These are phyloP conservation scores for Scomber colias DNA, from an alignment of 2,113 vertebrate genomes.

Conservation along the genomic window DNA sequence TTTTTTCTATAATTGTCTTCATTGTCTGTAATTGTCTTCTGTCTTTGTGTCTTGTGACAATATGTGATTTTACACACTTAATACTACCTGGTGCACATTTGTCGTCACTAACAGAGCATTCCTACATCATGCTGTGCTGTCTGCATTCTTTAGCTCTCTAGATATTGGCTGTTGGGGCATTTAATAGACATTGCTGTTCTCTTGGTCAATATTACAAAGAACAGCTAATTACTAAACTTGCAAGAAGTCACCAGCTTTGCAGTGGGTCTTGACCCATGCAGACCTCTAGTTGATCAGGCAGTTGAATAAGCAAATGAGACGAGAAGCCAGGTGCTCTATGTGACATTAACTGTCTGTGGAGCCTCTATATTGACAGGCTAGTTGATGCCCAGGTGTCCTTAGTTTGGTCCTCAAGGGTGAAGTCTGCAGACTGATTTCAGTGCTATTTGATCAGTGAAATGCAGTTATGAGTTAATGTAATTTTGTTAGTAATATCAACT, in stretches of 20 bases:
- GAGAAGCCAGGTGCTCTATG: not conserved
- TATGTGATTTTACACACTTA: too few species aligned
- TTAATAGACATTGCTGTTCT: constrained; percentile 2
- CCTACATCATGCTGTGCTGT: constrained; percentile 26
- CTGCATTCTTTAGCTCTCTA: constrained; percentile 25
- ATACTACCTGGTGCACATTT: constrained; percentile 32
- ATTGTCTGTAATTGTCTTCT: not conserved
- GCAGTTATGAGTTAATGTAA: too few species aligned
- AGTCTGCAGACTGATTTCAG: too few species aligned
- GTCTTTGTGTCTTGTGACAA: not conserved
- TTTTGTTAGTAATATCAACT: too few species aligned
- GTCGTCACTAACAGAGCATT: constrained; percentile 30
- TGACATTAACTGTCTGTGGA: constrained; percentile 4
- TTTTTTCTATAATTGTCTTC: not conserved
- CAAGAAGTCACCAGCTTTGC: not conserved
- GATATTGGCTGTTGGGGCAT: constrained; percentile 16
- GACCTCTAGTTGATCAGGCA: not conserved
- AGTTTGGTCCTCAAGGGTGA: not conserved
- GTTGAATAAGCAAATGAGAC: not conserved
- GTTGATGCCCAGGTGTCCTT: not conserved
- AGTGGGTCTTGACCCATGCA: not conserved
- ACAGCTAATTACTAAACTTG: not conserved
- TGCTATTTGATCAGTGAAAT: too few species aligned
- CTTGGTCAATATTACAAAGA: constrained; percentile 12
- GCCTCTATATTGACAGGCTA: not conserved